Evolutionary conservation across 2,113 vertebrate species (phyloP), one percentile per base, ranked within the genome.

Genomic region (Glareola pratincola): DNA sequence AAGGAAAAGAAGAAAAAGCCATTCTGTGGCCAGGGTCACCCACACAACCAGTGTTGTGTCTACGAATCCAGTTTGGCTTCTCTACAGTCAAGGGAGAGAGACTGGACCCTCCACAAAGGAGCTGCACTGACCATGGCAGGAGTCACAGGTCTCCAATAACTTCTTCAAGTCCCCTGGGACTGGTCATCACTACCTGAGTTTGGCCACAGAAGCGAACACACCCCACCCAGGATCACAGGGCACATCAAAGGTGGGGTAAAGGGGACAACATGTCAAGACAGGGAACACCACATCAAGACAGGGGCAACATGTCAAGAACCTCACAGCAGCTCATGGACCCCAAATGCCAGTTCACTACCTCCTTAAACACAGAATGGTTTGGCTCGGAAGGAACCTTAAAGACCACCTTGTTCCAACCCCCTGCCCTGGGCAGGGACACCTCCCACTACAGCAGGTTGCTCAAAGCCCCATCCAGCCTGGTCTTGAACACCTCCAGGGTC

Each of bases 31-130:
- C 53, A 73, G 68, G 21, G 14, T 85, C 54, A 77, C 32, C 16
- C 68, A 60, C 0, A 0, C 22, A 45, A 68, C 12, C 4, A 24
- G 18, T 7, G 21, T 12, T 39, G 8, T 9, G n/a, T 36, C 41
- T 10, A 18, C 15, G 22, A 94, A 50, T 48, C 7, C 66, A 82
- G 36, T 36, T 10, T 57, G n/a, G 20, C 37, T 64, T 71, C 63
- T 85, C 63, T 36, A 3, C 15, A 47, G 17, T 12, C 36, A 71
- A 39, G 30, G 45, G 10, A 59, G 15, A 37, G n/a, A 41, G 20
- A 66, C 36, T 57, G 79, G 20, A 75, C 26, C 5, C 29, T 66
- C 36, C 13, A 4, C 19, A 73, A 5, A 85, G 39, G 21, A 71
- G 50, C 18, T 75, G 13, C 51, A 29, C 29, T 34, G 67, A 67